Evolutionary conservation across 1,140 invertebrate species (phyloP).

Genomic region (Sitophilus oryzae): DNA sequence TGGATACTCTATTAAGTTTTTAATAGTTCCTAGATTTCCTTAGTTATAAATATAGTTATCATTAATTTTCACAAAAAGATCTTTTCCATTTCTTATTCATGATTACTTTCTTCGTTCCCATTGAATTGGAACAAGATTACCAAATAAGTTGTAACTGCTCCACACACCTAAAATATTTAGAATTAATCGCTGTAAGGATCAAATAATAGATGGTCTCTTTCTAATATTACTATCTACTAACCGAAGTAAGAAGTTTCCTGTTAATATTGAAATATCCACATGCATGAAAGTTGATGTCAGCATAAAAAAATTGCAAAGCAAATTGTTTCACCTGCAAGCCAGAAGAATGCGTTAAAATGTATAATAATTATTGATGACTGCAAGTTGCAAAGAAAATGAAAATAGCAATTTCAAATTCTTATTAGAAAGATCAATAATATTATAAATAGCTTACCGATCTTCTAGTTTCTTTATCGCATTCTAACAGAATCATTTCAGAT

Average conservation of each 20-base stretch:
- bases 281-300: constrained; percentile 56
- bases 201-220: no score
- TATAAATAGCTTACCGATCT: constrained; percentile 5
- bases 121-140: constrained; percentile 63
- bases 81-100: no score
- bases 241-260: constrained; percentile 57
- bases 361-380: no score
- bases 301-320: constrained; percentile 57
- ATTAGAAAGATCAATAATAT: not conserved
- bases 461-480: constrained; percentile 5
- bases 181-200: no score
- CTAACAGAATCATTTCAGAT: constrained; percentile 1
- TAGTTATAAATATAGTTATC: not conserved
- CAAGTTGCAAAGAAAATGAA: no score
- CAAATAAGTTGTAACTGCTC: constrained; percentile 62
- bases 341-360: no score
- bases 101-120: no score
- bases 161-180: constrained; percentile 54
- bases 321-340: constrained; percentile 57
- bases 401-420: constrained; percentile 2
- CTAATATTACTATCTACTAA: no score
- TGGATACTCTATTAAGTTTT: no score
- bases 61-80: no score
- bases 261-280: constrained; percentile 60
- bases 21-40: not conserved